A percentile compares a stretch with the other conserved stretches of the same genome.
These are phyloP conservation scores for Cisticola juncidis DNA, from an alignment of 2,113 vertebrate species.

Conservation along the genomic window DNA sequence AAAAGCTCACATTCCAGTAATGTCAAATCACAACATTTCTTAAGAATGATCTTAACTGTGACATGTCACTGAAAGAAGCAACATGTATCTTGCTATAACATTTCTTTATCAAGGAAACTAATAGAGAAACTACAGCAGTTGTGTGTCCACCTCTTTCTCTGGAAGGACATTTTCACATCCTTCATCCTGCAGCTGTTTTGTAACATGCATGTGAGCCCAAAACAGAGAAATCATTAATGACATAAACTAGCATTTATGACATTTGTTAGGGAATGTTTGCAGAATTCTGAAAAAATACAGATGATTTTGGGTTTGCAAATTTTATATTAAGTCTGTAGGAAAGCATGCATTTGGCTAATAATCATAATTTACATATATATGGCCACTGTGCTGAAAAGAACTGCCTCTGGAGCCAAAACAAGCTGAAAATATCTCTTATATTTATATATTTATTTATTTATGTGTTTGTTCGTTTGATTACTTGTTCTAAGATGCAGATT, in stretches of 20 bases:
- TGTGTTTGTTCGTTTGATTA: not conserved
- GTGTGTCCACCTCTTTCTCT: not conserved
- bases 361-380: not conserved
- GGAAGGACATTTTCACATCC: not conserved
- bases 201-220: not conserved
- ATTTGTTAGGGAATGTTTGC: not conserved
- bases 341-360: not conserved
- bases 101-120: not conserved
- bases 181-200: not conserved
- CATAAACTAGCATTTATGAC: not conserved
- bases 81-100: not conserved
- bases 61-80: not conserved
- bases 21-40: not conserved
- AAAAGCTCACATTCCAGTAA: not conserved
- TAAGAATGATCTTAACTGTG: not conserved
- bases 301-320: not conserved
- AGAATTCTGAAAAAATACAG: not conserved
- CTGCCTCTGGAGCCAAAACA: not conserved
- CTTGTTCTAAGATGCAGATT: not conserved
- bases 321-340: not conserved
- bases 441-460: not conserved
- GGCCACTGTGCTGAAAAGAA: not conserved
- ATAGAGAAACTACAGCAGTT: not conserved
- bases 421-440: not conserved
- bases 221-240: not conserved